These are phyloP conservation scores for Spilarctia lutea DNA, from an alignment of 2,888 invertebrate species.

Conservation along the genomic window DNA sequence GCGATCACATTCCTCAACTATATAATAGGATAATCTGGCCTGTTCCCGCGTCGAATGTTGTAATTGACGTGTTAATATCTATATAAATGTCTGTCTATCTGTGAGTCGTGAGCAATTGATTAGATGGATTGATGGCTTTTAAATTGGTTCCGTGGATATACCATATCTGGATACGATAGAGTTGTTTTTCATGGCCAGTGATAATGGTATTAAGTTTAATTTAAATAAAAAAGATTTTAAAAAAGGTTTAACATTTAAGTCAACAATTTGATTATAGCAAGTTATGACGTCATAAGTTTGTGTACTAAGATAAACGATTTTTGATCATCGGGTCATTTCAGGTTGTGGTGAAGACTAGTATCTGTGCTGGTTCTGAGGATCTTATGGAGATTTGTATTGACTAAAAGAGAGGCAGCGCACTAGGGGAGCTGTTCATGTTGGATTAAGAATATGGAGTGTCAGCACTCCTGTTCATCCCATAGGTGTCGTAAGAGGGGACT, in stretches of 20 bases:
- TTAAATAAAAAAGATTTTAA: background rate
- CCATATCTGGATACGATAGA: background rate
- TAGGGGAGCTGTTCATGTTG: no score
- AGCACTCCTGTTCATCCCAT: no score
- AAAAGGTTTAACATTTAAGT: no score
- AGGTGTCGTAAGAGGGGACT: no score
- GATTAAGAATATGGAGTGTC: no score
- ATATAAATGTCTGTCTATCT: slow-evolving; percentile 22
- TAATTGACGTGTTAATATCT: slow-evolving; percentile 31
- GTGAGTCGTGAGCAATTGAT: slow-evolving; percentile 25
- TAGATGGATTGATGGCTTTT: slow-evolving; percentile 15
- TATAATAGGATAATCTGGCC: slow-evolving; percentile 19
- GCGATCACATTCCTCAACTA: slow-evolving; percentile 25
- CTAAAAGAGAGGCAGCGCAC: no score
- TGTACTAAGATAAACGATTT: background rate
- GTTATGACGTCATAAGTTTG: background rate
- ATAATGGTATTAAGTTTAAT: background rate
- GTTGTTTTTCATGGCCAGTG: no score
- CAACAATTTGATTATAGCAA: background rate
- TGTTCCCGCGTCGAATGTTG: slow-evolving; percentile 18
- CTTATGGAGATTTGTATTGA: no score
- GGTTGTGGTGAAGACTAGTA: no score
- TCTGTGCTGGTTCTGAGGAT: no score
- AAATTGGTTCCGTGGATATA: slow-evolving; percentile 11
- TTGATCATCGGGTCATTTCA: no score